Conservation (phyloP, 2,113 vertebrate genomes). For the Osmerus mordax region DNA sequence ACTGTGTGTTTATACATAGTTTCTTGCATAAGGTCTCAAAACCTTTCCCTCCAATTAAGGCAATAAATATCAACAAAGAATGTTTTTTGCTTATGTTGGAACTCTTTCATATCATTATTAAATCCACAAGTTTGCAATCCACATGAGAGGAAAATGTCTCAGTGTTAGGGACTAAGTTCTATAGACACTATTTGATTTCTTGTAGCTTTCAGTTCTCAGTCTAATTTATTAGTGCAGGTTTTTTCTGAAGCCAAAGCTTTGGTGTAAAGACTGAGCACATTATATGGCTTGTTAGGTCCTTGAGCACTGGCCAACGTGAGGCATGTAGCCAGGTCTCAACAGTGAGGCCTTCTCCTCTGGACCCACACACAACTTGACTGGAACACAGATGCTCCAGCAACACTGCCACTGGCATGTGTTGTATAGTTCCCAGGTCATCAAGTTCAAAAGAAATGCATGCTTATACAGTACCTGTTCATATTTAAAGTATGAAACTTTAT, state of each 20-base stretch:
- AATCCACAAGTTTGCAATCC: too few species aligned
- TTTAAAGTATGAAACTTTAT: too few species aligned
- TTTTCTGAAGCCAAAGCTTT: slow-evolving; percentile 46
- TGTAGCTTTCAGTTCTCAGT: slow-evolving; percentile 5
- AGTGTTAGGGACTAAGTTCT: slow-evolving; percentile 9
- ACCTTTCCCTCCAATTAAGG: too few species aligned
- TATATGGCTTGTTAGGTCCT: slow-evolving; percentile 47
- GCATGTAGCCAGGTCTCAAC: slow-evolving; percentile 30
- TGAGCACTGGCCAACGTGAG: slow-evolving; percentile 34
- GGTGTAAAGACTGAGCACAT: slow-evolving; percentile 43
- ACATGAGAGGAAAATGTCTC: slow-evolving; percentile 4
- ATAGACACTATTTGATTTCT: slow-evolving; percentile 25
- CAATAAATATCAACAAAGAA: too few species aligned
- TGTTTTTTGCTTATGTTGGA: too few species aligned
- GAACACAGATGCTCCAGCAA: slow-evolving; percentile 9
- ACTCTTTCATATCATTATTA: too few species aligned
- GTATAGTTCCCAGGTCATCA: neutral
- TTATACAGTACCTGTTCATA: neutral
- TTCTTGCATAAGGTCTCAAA: neutral
- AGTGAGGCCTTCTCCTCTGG: slow-evolving; percentile 24
- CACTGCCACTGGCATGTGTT: slow-evolving; percentile 16
- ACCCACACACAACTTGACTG: slow-evolving; percentile 27
- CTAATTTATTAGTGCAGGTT: slow-evolving; percentile 37
- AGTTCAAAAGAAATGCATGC: neutral
- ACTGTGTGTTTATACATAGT: neutral